These are phyloP conservation scores for Isoperla grammatica DNA, from an alignment of 2,888 invertebrate genomes.

Conservation along the genomic window DNA sequence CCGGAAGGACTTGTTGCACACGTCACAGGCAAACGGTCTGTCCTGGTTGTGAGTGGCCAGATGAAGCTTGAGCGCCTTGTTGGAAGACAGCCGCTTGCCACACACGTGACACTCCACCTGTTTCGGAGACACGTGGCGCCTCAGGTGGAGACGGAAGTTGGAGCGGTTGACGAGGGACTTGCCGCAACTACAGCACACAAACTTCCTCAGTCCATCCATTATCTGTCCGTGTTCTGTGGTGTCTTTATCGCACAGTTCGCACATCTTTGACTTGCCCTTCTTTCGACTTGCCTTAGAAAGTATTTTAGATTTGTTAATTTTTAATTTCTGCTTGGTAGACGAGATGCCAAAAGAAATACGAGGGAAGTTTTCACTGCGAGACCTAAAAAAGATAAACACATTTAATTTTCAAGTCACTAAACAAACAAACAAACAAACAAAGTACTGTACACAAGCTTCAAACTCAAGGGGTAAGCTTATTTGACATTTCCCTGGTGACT, in stretches of 20 bases:
- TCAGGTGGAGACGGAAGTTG: background rate
- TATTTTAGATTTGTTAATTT: no score
- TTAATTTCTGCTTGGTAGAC: background rate
- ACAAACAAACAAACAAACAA: no score
- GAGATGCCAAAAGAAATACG: constrained; percentile 1
- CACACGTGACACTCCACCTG: constrained; percentile 16
- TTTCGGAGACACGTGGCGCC: background rate
- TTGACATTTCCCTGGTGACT: no score
- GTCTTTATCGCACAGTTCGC: background rate
- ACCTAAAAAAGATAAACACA: constrained; percentile 5
- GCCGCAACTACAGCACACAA: background rate
- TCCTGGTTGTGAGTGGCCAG: constrained; percentile 25
- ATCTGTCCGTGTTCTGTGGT: background rate
- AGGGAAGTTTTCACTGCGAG: background rate
- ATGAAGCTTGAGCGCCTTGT: constrained; percentile 10
- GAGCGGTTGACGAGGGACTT: background rate
- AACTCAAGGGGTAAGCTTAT: no score
- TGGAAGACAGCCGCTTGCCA: constrained; percentile 17
- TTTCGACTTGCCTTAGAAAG: no score
- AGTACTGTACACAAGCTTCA: no score
- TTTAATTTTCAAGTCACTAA: background rate
- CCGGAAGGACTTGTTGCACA: constrained; percentile 43
- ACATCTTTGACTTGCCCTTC: background rate
- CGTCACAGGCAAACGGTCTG: constrained; percentile 41
- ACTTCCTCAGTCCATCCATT: background rate